These are phyloP conservation scores for Orthosia gothica DNA, from an alignment of 2,888 invertebrate genomes.

Conservation along the genomic window DNA sequence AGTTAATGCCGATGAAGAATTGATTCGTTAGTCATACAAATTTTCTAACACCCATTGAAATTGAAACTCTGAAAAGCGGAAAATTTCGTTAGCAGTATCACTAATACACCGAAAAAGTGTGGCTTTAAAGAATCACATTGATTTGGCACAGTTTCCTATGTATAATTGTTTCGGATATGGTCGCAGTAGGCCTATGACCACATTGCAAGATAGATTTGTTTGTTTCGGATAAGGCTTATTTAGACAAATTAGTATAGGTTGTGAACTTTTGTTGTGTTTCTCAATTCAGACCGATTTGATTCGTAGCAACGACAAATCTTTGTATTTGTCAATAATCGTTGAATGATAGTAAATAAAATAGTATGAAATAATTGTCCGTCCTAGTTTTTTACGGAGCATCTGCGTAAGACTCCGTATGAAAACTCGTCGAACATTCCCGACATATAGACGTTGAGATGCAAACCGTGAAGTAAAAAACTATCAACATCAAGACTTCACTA, in stretches of 20 bases:
- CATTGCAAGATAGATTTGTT: conserved; percentile 32
- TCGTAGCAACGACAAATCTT: not conserved
- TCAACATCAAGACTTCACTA: too few relatives aligned
- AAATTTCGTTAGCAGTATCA: conserved; percentile 53
- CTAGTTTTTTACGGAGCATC: too few relatives aligned
- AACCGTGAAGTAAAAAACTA: too few relatives aligned
- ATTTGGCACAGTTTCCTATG: conserved; percentile 39
- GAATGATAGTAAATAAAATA: too few relatives aligned
- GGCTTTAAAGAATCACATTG: conserved; percentile 21
- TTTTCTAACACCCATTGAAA: conserved; percentile 48
- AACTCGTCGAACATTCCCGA: not conserved
- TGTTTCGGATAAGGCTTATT: conserved; percentile 24
- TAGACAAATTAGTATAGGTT: conserved; percentile 22
- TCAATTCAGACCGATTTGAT: conserved; percentile 16
- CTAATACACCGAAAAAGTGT: conserved; percentile 31
- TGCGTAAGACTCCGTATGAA: not conserved
- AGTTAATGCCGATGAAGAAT: conserved; percentile 52
- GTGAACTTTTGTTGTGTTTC: conserved; percentile 37
- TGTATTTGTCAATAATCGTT: conserved; percentile 1
- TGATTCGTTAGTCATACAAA: conserved; percentile 47
- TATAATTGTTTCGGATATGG: conserved; percentile 39
- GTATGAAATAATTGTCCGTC: too few relatives aligned
- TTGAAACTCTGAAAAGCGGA: conserved; percentile 35
- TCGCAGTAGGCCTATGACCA: conserved; percentile 44
- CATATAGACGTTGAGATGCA: not conserved